Evolutionary conservation across 2,113 vertebrate genomes (phyloP), one percentile per base, ranked within the genome.

Genomic region (Oryzias celebensis): DNA sequence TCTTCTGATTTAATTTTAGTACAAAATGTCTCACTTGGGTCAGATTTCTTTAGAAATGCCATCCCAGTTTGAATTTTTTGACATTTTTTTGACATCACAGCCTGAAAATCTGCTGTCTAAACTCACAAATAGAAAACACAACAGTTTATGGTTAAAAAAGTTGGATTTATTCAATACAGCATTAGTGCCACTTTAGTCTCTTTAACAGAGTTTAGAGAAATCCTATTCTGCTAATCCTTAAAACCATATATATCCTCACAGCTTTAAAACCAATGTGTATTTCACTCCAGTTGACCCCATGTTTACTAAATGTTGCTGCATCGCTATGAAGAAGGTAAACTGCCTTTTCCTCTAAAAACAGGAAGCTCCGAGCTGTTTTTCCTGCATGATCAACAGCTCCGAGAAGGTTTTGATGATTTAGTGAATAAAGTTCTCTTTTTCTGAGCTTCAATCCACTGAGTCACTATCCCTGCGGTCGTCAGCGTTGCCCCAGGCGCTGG

Each of bases 371-470:
- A 43, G 57, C 15, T 0, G 0, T 24, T 68, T 64, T 65, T 52
- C 36, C 14, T 51, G 49, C 50, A 8, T 65, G 45, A 78, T 67
- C 75, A 75, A 71, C 77, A 79, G 28, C 70, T 69, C 55, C 2
- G 52, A 42, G 42, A 69, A 56, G 58, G 71, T 80, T 79, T 80
- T 85, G 80, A 84, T 85, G 76, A 82, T 58, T 31, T 18, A 57
- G 47, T 41, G 62, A 73, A 79, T 57, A 85, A 88, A 80, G 63
- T 84, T 64, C 53, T 48, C 10, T 65, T 65, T 66, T 52, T 62
- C 58, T 17, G 7, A 74, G 72, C 66, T 59, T 70, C 72, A 64
- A 71, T 61, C 60, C 54, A 60, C 31, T 62, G 78, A 80, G 68
- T 80, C 70, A 58, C 63, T 45, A 52, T 79, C 74, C 81, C 75